Evolutionary conservation across 1,140 invertebrate species (phyloP), one percentile per base, ranked within the genome.

Genomic region (Acromyrmex echinatior): DNA sequence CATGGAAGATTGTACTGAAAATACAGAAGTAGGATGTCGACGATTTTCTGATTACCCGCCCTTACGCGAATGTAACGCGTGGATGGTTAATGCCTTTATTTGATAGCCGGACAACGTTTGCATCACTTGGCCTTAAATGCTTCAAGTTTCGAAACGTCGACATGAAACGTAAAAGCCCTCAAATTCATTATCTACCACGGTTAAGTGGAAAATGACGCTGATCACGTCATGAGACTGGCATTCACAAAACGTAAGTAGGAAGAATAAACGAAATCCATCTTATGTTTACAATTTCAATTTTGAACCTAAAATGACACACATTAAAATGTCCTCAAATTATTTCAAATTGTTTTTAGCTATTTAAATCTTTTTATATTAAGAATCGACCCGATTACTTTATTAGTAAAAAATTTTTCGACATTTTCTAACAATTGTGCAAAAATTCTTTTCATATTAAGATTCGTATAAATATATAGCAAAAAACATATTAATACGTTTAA

Each of bases 41-140:
- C 92, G 86, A 92, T 92, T 92, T 92, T 81, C 74, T 87, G 87
- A 92, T 92, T 91, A 84, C n/a, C 10, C 31, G 18, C 68, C 76
- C 71, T 84, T 76, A 49, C 18, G 31, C 14, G 63, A 79, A 86
- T 35, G 12, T 31, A 49, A 79, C 62, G 7, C 73, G 49, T 53
- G 58, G 28, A 35, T 14, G 14, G 39, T 77, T 85, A 85, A 76
- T 39, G 62, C 31, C 74, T 86, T 86, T 86, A 79, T 86, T 86
- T 79, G 65, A 78, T 74, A 25, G 21, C 56, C 68, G 56, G 70
- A 74, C 25, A 39, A 74, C 28, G n/a, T 21, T 80, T 45, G 49
- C 73, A 53, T 31, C 53, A 60, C 79, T 68, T n/a, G n/a, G 14
- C 25, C 21, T 81, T 70, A 81, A 49, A 81, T 70, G 65, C 31